Percentiles rank a stretch among this genome's conserved stretches.
Evolutionary conservation across 2,113 vertebrate genomes (phyloP).

Genomic region (Tichodroma muraria): DNA sequence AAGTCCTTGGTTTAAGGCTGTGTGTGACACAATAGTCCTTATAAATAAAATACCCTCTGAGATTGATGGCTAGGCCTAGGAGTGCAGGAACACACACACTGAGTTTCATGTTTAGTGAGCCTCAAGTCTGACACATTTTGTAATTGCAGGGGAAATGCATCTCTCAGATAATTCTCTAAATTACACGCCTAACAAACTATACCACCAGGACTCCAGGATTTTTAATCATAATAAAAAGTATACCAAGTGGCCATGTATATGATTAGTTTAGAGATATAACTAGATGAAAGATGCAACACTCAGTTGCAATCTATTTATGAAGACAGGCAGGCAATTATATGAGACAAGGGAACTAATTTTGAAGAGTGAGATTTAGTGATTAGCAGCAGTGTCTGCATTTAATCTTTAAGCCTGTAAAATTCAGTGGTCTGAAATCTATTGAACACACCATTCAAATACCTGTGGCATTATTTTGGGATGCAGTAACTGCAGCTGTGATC

Average conservation of each 20-base stretch:
- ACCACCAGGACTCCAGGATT: background rate
- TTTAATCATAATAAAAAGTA: conserved; percentile 34
- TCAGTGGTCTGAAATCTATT: background rate
- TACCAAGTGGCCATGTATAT: background rate
- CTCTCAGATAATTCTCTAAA: background rate
- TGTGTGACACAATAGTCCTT: background rate
- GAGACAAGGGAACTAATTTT: background rate
- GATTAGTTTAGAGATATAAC: conserved; percentile 34
- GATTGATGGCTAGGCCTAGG: background rate
- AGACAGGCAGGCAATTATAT: conserved; percentile 18
- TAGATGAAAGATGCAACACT: background rate
- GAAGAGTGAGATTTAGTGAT: conserved; percentile 16
- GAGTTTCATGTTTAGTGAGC: background rate
- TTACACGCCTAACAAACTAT: background rate
- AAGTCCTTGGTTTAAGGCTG: background rate
- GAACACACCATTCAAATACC: background rate
- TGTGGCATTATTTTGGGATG: background rate
- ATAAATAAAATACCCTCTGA: background rate
- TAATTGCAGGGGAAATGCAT: background rate
- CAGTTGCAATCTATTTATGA: conserved; percentile 27
- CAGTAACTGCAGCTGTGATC: background rate
- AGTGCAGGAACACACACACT: background rate
- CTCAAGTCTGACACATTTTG: background rate
- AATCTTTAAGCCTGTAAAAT: conserved; percentile 10
- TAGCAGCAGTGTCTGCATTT: background rate